Conservation (phyloP, 2,888 invertebrate genomes). For the Poecilobothrus nobilitatus region DNA sequence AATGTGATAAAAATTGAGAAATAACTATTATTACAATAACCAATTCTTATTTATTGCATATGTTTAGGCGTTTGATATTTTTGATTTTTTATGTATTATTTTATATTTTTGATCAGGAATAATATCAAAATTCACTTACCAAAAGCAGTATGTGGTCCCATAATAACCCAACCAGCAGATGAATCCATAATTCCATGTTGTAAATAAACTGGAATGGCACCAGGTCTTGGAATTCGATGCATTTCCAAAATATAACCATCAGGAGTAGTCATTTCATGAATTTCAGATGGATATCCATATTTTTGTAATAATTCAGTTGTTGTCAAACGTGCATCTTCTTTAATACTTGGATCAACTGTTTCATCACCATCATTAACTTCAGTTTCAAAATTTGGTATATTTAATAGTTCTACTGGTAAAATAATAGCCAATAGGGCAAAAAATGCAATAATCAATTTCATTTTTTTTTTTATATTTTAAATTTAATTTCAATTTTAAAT, state of each 20-base stretch:
- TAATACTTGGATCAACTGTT: constrained; percentile 13
- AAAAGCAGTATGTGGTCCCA: constrained; percentile 53
- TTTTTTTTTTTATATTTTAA: too few relatives aligned
- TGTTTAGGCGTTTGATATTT: not conserved
- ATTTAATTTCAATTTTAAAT: too few relatives aligned
- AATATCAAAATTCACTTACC: constrained; percentile 16
- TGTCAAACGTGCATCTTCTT: constrained; percentile 19
- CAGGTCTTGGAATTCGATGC: constrained; percentile 52
- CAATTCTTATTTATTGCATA: not conserved
- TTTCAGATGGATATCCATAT: constrained; percentile 53
- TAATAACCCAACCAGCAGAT: constrained; percentile 59
- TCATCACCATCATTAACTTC: constrained; percentile 13
- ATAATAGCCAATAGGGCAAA: too few relatives aligned
- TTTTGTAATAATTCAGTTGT: constrained; percentile 47
- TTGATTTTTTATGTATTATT: too few relatives aligned
- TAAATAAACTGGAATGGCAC: constrained; percentile 36
- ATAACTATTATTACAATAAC: not conserved
- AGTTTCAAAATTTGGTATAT: not conserved
- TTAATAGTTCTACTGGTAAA: not conserved
- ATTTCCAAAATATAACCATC: constrained; percentile 66
- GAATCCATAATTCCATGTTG: constrained; percentile 59
- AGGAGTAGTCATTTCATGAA: constrained; percentile 51
- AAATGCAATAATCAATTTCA: too few relatives aligned
- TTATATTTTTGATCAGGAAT: too few relatives aligned
- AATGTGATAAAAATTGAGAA: not conserved